Percentiles rank a stretch among this genome's conserved stretches.
These are phyloP conservation scores for Dunckerocampus dactyliophorus DNA, from an alignment of 2,113 vertebrate species.

Conservation along the genomic window DNA sequence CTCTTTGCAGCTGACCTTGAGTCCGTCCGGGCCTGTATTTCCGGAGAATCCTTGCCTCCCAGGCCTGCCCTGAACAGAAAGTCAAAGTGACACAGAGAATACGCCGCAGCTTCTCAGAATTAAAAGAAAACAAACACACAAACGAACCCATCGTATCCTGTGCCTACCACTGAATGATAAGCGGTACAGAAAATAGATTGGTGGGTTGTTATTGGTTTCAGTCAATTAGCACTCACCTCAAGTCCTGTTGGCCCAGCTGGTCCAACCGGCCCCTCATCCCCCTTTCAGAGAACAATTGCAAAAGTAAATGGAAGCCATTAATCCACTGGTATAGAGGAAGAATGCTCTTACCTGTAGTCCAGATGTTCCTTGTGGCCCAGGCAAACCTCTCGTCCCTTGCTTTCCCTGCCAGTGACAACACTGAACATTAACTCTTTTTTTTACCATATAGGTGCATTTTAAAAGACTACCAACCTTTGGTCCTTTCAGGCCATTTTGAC, in stretches of 20 bases:
- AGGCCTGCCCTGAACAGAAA: conserved; percentile 84
- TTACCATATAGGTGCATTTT: neutral
- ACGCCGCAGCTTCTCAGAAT: conserved; percentile 22
- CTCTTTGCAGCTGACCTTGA: conserved; percentile 78
- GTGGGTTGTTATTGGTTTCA: conserved; percentile 6
- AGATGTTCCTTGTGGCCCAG: conserved; percentile 81
- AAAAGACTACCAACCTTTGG: conserved; percentile 78
- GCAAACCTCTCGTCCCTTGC: conserved; percentile 84
- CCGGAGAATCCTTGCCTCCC: conserved; percentile 89
- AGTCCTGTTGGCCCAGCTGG: conserved; percentile 79
- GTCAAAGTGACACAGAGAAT: conserved; percentile 57
- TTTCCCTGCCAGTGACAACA: conserved; percentile 77
- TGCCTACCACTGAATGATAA: neutral
- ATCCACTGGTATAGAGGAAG: neutral
- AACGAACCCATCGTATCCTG: no score
- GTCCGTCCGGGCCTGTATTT: conserved; percentile 81
- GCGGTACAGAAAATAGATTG: neutral
- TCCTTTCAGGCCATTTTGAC: conserved; percentile 89
- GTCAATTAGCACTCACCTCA: conserved; percentile 79
- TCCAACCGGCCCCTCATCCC: conserved; percentile 85
- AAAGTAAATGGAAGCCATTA: neutral
- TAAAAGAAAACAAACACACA: conserved; percentile 2
- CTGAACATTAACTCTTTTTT: neutral
- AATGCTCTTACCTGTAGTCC: conserved; percentile 82
- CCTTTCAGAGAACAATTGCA: conserved; percentile 64